These are phyloP conservation scores for Heterotilapia buettikoferi DNA, from an alignment of 2,113 vertebrate species.

Conservation along the genomic window DNA sequence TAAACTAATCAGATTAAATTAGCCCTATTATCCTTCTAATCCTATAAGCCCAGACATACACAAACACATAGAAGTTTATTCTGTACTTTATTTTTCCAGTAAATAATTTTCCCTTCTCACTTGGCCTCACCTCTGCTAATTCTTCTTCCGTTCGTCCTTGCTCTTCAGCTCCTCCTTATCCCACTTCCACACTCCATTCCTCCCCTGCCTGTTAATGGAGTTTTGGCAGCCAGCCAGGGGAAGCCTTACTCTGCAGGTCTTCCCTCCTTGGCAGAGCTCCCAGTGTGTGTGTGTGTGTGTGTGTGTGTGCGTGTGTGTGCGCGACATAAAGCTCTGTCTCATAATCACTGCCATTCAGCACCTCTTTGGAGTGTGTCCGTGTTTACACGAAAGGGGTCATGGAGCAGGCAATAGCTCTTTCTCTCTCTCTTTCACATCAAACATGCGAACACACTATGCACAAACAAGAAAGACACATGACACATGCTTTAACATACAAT, in stretches of 20 bases:
- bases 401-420: slow-evolving; percentile 67
- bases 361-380: slow-evolving; percentile 69
- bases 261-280: slow-evolving; percentile 68
- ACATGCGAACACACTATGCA: neutral
- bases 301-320: neutral
- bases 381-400: slow-evolving; percentile 71
- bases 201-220: slow-evolving; percentile 40
- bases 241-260: slow-evolving; percentile 68
- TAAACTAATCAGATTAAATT: neutral
- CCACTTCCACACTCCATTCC: neutral
- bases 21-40: neutral
- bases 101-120: neutral
- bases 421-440: slow-evolving; percentile 16
- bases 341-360: slow-evolving; percentile 75
- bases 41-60: neutral
- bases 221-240: slow-evolving; percentile 64
- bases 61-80: neutral
- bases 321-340: slow-evolving; percentile 37
- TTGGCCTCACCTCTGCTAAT: neutral
- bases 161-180: neutral
- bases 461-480: neutral
- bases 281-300: slow-evolving; percentile 32
- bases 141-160: neutral
- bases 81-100: neutral
- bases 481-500: neutral